A percentile compares a stretch with the other conserved stretches of the same genome.
These are phyloP conservation scores for Drosophila maculinotata DNA, from an alignment of 2,888 invertebrate species.

Conservation along the genomic window DNA sequence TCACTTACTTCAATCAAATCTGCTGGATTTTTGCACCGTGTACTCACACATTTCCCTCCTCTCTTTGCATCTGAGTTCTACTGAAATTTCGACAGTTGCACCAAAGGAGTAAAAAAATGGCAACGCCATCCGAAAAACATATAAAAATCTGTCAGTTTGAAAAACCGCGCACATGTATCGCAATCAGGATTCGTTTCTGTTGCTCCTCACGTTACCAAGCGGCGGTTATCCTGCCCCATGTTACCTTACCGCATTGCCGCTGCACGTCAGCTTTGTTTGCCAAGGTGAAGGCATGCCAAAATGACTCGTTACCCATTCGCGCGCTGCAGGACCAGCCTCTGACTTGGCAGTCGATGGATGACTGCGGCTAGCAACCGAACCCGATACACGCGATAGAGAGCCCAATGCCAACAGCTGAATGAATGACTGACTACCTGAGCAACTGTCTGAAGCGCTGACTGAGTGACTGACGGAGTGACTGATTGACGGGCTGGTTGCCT, in stretches of 20 bases:
- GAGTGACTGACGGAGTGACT: conserved; percentile 17
- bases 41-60: conserved; percentile 33
- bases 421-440: conserved; percentile 43
- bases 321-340: conserved; percentile 25
- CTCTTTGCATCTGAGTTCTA: conserved; percentile 18
- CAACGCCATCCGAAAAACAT: conserved; percentile 63
- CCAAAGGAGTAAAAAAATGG: conserved; percentile 43
- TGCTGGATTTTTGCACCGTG: conserved; percentile 36
- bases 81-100: conserved; percentile 59
- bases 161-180: conserved; percentile 75
- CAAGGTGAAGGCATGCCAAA: conserved; percentile 63
- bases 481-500: conserved; percentile 46
- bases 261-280: conserved; percentile 62
- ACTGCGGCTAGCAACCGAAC: conserved; percentile 26
- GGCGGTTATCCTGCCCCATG: conserved; percentile 10
- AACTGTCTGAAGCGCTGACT: conserved; percentile 21
- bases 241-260: conserved; percentile 16
- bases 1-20: conserved; percentile 19
- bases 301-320: conserved; percentile 57
- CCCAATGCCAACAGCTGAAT: conserved; percentile 33
- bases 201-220: conserved; percentile 28
- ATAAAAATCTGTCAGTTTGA: conserved; percentile 77
- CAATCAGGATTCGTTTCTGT: conserved; percentile 61
- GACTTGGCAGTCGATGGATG: conserved; percentile 61
- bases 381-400: conserved; percentile 30